A percentile compares a stretch with the other conserved stretches of the same genome.
Evolutionary conservation across 1,140 invertebrate genomes (phyloP).

Genomic region (Aphaenogaster ashmeadi): DNA sequence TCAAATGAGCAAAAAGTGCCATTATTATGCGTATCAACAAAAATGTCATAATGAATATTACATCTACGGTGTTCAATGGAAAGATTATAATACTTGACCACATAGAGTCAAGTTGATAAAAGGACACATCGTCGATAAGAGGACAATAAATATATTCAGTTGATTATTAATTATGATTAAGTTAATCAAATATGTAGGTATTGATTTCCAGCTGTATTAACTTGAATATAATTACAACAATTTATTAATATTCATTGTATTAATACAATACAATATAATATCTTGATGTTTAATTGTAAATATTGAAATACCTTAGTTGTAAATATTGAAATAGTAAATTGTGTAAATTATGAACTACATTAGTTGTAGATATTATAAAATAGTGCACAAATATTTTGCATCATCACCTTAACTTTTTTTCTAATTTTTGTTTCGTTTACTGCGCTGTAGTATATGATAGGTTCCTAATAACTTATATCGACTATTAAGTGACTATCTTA

Average conservation of each 20-base stretch:
- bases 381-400: not conserved
- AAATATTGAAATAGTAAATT: not conserved
- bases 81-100: not conserved
- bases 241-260: not conserved
- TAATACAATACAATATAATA: not conserved
- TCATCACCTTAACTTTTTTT: not conserved
- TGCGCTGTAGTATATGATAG: not conserved
- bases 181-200: not conserved
- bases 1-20: conserved; percentile 14
- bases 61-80: not conserved
- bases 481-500: not conserved
- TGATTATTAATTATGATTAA: conserved; percentile 38
- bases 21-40: conserved; percentile 17
- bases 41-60: conserved; percentile 21
- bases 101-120: not conserved
- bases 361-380: not conserved
- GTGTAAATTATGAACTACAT: not conserved
- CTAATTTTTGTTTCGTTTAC: not conserved
- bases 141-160: not conserved
- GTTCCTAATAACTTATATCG: not conserved
- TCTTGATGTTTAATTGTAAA: not conserved
- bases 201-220: not conserved
- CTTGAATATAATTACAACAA: not conserved
- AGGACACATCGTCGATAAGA: not conserved
- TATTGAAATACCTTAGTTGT: not conserved